phyloP scores from a whole-genome alignment of 1,140 invertebrate genomes.

The Anoplolepis gracilipes region DNA sequence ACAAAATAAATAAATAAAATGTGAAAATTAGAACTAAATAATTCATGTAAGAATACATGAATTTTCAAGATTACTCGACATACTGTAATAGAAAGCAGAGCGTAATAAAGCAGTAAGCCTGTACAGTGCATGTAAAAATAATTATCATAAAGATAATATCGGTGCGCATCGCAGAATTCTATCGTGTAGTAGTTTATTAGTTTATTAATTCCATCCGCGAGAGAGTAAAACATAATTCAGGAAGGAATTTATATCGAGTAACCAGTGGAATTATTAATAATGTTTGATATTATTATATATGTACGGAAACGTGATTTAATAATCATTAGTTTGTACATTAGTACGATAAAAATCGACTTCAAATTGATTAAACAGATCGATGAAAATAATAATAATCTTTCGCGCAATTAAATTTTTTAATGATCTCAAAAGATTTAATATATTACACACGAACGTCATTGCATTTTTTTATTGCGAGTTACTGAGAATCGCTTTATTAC shows the following conservation, averaged over 20 bases:
- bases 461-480: conserved; percentile 23
- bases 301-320: conserved; percentile 24
- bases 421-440: conserved; percentile 41
- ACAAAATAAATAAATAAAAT: not conserved
- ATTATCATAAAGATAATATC: conserved; percentile 26
- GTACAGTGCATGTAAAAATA: conserved; percentile 18
- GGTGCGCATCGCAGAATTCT: not conserved
- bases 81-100: not conserved
- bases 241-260: conserved; percentile 45
- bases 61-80: not conserved
- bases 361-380: conserved; percentile 36
- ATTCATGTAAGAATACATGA: not conserved
- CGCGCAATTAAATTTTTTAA: conserved; percentile 17
- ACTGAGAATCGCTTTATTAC: conserved; percentile 13
- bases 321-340: conserved; percentile 25
- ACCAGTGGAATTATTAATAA: conserved; percentile 48
- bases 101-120: not conserved
- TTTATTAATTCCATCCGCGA: conserved; percentile 34
- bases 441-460: not conserved
- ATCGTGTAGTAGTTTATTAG: conserved; percentile 44
- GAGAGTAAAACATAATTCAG: conserved; percentile 23
- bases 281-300: conserved; percentile 25
- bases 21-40: not conserved
- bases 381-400: not conserved
- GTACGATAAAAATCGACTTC: conserved; percentile 24